Percentiles rank a stretch among this genome's conserved stretches.
phyloP scores from a whole-genome alignment of 2,113 vertebrate species.

The Marmota flaviventris region DNA sequence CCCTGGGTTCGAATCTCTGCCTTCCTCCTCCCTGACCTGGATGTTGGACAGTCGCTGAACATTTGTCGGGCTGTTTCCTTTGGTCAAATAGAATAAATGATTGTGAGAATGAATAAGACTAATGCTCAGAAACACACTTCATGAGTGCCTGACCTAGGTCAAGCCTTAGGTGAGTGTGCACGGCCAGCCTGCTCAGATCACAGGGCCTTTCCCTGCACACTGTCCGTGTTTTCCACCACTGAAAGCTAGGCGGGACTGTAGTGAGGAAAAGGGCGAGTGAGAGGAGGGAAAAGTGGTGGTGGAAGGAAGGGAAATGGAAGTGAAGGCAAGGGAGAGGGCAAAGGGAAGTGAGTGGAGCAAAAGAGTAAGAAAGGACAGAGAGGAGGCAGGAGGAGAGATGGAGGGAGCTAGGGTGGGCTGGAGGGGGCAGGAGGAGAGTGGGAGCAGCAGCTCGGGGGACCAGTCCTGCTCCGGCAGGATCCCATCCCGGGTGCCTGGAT shows the following conservation, averaged over 20 bases:
- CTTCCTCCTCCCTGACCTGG: neutral
- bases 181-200: neutral
- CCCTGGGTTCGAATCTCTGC: neutral
- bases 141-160: neutral
- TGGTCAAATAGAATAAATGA: neutral
- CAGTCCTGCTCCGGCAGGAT: no score
- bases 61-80: neutral
- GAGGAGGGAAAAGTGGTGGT: neutral
- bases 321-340: neutral
- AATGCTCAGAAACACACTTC: fast-evolving
- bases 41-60: neutral
- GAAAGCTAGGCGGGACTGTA: neutral
- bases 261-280: neutral
- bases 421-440: neutral
- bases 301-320: neutral
- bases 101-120: neutral
- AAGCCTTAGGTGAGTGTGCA: no score
- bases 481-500: no score
- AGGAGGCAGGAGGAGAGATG: neutral
- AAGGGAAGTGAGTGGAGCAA: neutral
- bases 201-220: neutral
- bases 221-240: neutral
- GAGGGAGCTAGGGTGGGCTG: neutral
- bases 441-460: neutral
- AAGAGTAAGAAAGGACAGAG: neutral